These are phyloP conservation scores for Bubo bubo DNA, from an alignment of 2,113 vertebrate genomes.

Conservation along the genomic window DNA sequence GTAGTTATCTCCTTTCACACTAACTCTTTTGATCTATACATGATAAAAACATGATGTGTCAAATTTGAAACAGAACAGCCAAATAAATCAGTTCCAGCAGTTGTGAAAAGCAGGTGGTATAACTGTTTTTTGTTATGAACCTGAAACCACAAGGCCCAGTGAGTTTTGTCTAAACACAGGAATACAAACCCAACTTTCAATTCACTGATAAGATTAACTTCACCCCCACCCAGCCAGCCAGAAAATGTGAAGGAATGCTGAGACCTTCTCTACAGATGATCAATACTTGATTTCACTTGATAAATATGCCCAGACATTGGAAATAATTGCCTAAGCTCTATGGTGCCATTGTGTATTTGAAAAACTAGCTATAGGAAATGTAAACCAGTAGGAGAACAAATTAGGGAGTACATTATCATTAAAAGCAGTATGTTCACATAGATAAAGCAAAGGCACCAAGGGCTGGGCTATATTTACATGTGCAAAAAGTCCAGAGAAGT, in stretches of 20 bases:
- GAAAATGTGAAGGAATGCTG: conserved; percentile 23
- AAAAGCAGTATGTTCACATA: neutral
- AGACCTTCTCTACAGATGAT: conserved; percentile 21
- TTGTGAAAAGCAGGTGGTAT: neutral
- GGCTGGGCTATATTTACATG: neutral
- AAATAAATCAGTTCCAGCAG: neutral
- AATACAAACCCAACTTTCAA: neutral
- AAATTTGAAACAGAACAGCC: neutral
- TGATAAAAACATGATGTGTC: neutral
- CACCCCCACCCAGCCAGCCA: neutral
- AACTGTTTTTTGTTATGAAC: neutral
- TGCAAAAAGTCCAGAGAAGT: neutral
- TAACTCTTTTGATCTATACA: neutral
- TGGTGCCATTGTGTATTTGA: neutral
- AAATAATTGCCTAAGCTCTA: conserved; percentile 52
- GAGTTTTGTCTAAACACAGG: neutral
- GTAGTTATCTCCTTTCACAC: neutral
- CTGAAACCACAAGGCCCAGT: neutral
- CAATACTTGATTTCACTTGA: conserved; percentile 47
- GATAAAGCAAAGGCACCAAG: neutral
- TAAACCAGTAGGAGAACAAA: conserved; percentile 34
- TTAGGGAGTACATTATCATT: neutral
- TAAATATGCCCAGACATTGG: conserved; percentile 25
- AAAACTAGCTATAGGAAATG: conserved; percentile 9
- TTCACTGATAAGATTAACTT: neutral